A percentile compares a stretch with the other conserved stretches of the same genome.
phyloP scores from a whole-genome alignment of 2,888 invertebrate species.

The Blastobasis lacticolella region DNA sequence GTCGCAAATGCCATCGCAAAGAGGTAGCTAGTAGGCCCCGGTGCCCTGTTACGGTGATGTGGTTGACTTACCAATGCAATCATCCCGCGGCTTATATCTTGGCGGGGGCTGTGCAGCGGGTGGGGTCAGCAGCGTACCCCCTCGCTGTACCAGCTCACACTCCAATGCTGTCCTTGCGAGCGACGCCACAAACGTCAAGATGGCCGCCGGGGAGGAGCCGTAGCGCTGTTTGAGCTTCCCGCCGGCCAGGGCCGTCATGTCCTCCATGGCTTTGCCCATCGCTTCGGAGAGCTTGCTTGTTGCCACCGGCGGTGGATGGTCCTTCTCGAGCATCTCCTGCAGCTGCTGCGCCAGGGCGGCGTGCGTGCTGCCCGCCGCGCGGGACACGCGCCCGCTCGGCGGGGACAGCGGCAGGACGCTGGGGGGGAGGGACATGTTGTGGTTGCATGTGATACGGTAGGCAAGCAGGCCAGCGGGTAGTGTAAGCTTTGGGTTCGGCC shows the following conservation, averaged over 20 bases:
- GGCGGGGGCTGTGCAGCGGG: conserved; percentile 54
- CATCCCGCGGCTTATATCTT: conserved; percentile 82
- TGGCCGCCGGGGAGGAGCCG: conserved; percentile 65
- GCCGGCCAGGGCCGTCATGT: conserved; percentile 91
- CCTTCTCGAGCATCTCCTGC: conserved; percentile 78
- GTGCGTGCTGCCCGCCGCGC: conserved; percentile 72
- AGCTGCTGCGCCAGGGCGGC: conserved; percentile 42
- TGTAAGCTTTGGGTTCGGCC: too few species aligned
- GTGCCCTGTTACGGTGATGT: too few species aligned
- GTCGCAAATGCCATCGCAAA: too few species aligned
- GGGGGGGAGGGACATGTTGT: conserved; percentile 13
- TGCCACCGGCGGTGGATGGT: conserved; percentile 79
- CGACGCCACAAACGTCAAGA: conserved; percentile 92
- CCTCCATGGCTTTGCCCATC: conserved; percentile 94
- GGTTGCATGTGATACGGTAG: too few species aligned
- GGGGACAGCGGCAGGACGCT: conserved; percentile 90
- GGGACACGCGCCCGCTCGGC: conserved; percentile 79
- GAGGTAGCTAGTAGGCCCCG: too few species aligned
- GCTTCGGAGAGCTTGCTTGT: conserved; percentile 87
- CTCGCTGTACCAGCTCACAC: conserved; percentile 91
- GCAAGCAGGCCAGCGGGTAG: too few species aligned
- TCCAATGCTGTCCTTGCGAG: conserved; percentile 94
- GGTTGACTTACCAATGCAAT: conserved; percentile 85
- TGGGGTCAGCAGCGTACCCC: conserved; percentile 78
- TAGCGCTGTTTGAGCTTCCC: conserved; percentile 83